Evolutionary conservation across 2,888 invertebrate species (phyloP).

Genomic region (Neria commutata): DNA sequence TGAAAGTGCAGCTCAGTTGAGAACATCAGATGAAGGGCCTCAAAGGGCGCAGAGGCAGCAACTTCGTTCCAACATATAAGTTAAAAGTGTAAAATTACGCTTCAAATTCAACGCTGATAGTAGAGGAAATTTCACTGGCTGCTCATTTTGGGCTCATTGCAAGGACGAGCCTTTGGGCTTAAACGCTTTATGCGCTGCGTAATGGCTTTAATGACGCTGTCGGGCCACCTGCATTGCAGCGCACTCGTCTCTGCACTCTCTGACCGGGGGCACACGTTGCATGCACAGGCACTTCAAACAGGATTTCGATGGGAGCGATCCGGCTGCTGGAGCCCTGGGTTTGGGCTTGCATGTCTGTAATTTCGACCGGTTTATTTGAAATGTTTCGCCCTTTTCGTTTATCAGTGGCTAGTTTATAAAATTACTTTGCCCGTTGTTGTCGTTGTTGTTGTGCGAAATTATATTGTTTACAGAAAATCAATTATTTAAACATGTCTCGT

Average conservation of each 20-base stretch:
- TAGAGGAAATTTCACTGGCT: no score
- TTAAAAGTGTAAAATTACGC: conserved; percentile 30
- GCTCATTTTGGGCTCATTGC: neutral
- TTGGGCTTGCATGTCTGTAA: neutral
- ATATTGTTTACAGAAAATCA: neutral
- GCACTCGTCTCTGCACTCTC: conserved; percentile 15
- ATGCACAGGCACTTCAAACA: neutral
- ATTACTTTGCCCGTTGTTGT: neutral
- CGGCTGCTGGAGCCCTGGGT: neutral
- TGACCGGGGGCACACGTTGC: neutral
- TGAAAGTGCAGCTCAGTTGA: conserved; percentile 9
- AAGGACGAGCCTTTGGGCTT: conserved; percentile 41
- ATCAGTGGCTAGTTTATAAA: neutral
- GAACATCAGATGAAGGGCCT: neutral
- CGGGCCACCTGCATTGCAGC: conserved; percentile 47
- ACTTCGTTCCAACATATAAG: conserved; percentile 20
- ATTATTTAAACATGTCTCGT: neutral
- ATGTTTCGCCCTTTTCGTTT: neutral
- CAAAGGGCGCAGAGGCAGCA: neutral
- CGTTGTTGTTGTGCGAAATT: neutral
- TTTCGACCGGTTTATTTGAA: neutral
- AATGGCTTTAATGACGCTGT: conserved; percentile 53
- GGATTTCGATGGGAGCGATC: no score
- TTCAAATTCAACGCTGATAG: neutral
- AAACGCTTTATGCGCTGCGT: conserved; percentile 50